phyloP scores from a whole-genome alignment of 2,797 vertebrate genomes.

The Okamejei kenojei region DNA sequence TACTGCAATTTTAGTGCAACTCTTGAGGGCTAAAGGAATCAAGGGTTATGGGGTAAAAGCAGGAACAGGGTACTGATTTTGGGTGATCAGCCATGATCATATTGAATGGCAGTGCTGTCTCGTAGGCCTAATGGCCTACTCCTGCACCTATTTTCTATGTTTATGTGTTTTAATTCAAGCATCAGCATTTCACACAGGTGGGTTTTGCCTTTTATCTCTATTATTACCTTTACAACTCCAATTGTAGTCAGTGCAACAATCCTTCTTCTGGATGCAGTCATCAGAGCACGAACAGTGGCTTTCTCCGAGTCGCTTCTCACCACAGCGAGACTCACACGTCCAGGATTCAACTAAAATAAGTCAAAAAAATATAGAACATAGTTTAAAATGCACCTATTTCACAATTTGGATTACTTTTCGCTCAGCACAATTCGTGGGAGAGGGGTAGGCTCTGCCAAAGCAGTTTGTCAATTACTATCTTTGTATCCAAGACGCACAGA shows the following conservation, averaged over 20 bases:
- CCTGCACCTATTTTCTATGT: too few species aligned
- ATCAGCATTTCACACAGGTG: too few species aligned
- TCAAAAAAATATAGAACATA: conserved; percentile 36
- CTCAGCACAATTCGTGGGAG: neutral
- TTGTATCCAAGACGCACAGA: neutral
- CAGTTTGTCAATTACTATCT: neutral
- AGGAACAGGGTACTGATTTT: too few species aligned
- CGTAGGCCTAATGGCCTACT: too few species aligned
- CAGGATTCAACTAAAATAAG: conserved; percentile 56
- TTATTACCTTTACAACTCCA: conserved; percentile 58
- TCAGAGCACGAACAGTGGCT: conserved; percentile 64
- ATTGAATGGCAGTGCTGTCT: too few species aligned
- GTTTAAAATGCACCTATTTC: conserved; percentile 3
- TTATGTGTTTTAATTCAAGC: too few species aligned
- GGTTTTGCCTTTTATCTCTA: too few species aligned
- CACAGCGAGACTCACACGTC: conserved; percentile 67
- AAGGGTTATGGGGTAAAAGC: too few species aligned
- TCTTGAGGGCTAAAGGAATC: too few species aligned
- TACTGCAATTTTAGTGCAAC: too few species aligned
- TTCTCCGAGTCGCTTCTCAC: conserved; percentile 59
- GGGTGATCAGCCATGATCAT: too few species aligned
- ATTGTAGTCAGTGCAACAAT: conserved; percentile 64
- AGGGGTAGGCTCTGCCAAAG: neutral
- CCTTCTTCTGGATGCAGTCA: conserved; percentile 55
- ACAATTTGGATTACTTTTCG: conserved; percentile 42